A percentile compares a stretch with the other conserved stretches of the same genome.
phyloP scores from a whole-genome alignment of 2,888 invertebrate genomes.

The Alitta virens region DNA sequence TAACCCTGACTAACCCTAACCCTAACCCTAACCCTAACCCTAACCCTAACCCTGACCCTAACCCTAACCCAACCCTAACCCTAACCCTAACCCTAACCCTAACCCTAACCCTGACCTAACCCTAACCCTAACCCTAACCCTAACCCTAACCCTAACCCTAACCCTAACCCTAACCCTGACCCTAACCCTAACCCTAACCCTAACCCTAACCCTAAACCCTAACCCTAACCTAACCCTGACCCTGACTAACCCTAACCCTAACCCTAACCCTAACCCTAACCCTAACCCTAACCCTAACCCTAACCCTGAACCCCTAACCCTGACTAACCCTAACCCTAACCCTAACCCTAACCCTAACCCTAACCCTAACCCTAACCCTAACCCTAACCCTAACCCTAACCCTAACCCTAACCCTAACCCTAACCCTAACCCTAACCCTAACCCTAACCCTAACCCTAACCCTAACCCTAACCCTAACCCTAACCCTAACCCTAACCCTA shows the following conservation, averaged over 20 bases:
- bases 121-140: slow-evolving; percentile 17
- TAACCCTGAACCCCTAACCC: slow-evolving; percentile 9
- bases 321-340: slow-evolving; percentile 16
- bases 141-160: slow-evolving; percentile 22
- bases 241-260: too few relatives aligned
- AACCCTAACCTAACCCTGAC: slow-evolving; percentile 20
- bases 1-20: slow-evolving; percentile 11
- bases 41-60: too few relatives aligned
- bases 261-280: slow-evolving; percentile 14
- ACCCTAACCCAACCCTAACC: too few relatives aligned
- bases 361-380: slow-evolving; percentile 14
- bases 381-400: slow-evolving; percentile 21
- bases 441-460: slow-evolving; percentile 23
- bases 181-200: slow-evolving; percentile 2
- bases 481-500: slow-evolving; percentile 19
- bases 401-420: slow-evolving; percentile 18
- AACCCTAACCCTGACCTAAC: slow-evolving; percentile 10
- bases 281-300: slow-evolving; percentile 11
- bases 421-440: slow-evolving; percentile 16
- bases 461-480: slow-evolving; percentile 10
- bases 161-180: slow-evolving; percentile 16
- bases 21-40: slow-evolving; percentile 5
- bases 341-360: slow-evolving; percentile 7
- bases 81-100: slow-evolving; percentile 20
- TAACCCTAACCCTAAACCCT: slow-evolving; percentile 14